These are phyloP conservation scores for Simalia tracyae DNA, from an alignment of 2,797 vertebrate genomes.

Conservation along the genomic window DNA sequence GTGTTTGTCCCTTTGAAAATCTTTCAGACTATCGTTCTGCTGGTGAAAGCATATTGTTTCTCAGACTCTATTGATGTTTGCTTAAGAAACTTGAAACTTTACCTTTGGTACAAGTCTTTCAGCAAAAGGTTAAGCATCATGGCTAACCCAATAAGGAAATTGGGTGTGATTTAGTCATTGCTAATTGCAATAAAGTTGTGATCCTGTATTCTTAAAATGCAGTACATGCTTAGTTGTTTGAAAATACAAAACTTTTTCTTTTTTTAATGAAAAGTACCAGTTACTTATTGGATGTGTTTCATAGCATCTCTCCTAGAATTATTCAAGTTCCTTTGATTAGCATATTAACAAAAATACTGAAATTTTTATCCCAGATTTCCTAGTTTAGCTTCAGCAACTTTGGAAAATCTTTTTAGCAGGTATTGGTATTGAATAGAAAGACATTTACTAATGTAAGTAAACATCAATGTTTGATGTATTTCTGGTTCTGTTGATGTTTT, in stretches of 20 bases:
- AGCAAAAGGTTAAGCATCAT: background rate
- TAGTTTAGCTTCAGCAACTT: background rate
- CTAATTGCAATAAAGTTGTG: background rate
- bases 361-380: background rate
- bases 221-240: background rate
- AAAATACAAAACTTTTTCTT: background rate
- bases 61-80: background rate
- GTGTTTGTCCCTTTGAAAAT: background rate
- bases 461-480: background rate
- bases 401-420: background rate
- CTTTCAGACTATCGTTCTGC: conserved; percentile 15
- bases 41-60: conserved; percentile 17
- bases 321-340: background rate
- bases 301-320: background rate
- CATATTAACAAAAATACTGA: background rate
- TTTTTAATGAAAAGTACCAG: background rate
- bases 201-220: background rate
- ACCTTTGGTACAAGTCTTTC: background rate
- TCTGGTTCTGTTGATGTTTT: background rate
- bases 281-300: background rate
- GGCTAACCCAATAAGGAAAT: background rate
- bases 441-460: background rate
- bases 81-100: conserved; percentile 1
- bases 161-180: background rate
- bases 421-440: background rate